These are phyloP conservation scores for Parazoanthus atlanticus DNA, from an alignment of 92 coral and sea anemone species.

Conservation along the genomic window DNA sequence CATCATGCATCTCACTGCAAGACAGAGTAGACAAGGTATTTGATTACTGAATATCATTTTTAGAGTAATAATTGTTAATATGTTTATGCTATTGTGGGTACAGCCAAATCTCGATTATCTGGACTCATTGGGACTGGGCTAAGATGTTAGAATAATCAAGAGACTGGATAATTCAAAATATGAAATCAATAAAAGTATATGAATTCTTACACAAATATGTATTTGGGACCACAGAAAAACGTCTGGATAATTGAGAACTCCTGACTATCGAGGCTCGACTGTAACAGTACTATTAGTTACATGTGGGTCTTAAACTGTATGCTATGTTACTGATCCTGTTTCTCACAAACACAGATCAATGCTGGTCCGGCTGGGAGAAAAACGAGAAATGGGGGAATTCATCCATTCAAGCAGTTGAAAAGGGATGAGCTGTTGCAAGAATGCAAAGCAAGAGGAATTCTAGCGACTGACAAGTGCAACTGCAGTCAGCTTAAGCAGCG, in stretches of 20 bases:
- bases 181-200: too few species aligned
- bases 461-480: background rate
- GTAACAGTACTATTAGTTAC: too few species aligned
- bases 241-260: too few species aligned
- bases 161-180: too few species aligned
- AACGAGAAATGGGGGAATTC: background rate
- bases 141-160: too few species aligned
- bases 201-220: too few species aligned
- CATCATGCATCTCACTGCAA: slow-evolving; percentile 2
- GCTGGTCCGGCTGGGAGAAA: slow-evolving; percentile 10
- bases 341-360: slow-evolving; percentile 1
- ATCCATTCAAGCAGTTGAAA: slow-evolving; percentile 8
- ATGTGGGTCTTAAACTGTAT: too few species aligned
- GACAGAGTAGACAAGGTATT: background rate
- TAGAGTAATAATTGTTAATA: background rate
- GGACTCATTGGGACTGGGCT: too few species aligned
- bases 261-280: too few species aligned
- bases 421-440: slow-evolving; percentile 9
- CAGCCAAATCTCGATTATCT: background rate
- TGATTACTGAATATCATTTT: background rate
- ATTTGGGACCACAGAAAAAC: too few species aligned
- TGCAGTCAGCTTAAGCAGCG: background rate
- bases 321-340: too few species aligned
- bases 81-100: background rate
- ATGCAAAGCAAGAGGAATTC: background rate